Base-by-base conservation (phyloP, 2,888 invertebrate genomes). In the Ectobius pallidus region DNA sequence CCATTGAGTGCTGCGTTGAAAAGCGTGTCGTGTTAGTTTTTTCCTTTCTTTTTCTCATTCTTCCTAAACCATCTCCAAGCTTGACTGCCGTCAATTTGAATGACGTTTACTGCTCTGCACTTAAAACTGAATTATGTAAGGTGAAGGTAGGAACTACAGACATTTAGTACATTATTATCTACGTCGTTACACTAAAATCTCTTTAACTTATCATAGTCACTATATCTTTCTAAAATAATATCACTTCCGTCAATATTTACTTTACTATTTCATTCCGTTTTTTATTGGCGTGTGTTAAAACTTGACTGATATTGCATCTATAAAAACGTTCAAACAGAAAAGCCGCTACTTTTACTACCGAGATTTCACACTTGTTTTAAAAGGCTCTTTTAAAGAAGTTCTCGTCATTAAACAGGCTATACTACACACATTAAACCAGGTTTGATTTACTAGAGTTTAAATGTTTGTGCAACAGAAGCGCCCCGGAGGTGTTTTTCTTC, bases 31-130 rank as follows among this genome's bases (percentile, higher is more conserved):
- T 46, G 42, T 65, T 25, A 20, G 44, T 25, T n/a, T n/a, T 39
- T 39, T n/a, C n/a, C n/a, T n/a, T n/a, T n/a, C n/a, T n/a, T n/a
- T n/a, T n/a, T n/a, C n/a, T n/a, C n/a, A n/a, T n/a, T n/a, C n/a
- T 18, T 27, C 46, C 3, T n/a, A n/a, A n/a, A n/a, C n/a, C n/a
- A n/a, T n/a, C n/a, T 32, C n/a, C 61, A 16, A 32, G 27, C 20
- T 18, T 16, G 58, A 18, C 11, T 72, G 68, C 42, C 61, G 72
- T 68, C 62, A 61, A 34, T 72, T 68, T 67, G 44, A 72, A 20
- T 44, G 72, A 62, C 67, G n/a, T 72, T 72, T 72, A 72, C 34
- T 55, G 32, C 61, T 44, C 25, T n/a, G 32, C 30, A 72, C 72
- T 46, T 61, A 22, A 65, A 65, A 65, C 46, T 11, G n/a, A 27